Evolutionary conservation across 2,113 vertebrate genomes (phyloP).

Genomic region (Ceyx margarethae): DNA sequence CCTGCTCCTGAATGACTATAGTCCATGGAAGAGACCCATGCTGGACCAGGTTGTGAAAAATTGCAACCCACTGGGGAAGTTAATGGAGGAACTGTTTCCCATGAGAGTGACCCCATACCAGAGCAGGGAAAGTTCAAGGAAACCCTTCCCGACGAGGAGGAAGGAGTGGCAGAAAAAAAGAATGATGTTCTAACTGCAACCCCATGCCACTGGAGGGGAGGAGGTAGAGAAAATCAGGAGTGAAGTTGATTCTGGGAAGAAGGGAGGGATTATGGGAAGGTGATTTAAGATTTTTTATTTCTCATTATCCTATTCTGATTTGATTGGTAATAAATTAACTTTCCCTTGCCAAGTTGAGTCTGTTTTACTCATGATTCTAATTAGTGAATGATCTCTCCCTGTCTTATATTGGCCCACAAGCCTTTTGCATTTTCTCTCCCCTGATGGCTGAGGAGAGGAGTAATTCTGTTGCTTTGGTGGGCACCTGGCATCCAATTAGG

Average conservation of each 20-base stretch:
- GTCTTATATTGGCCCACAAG: not conserved
- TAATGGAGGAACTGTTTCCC: not conserved
- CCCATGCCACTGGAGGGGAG: not conserved
- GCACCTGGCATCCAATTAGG: not conserved
- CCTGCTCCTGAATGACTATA: not conserved
- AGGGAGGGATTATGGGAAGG: not conserved
- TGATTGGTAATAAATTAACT: not conserved
- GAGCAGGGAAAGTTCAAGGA: not conserved
- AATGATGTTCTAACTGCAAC: not conserved
- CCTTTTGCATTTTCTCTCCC: not conserved
- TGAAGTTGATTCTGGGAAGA: not conserved
- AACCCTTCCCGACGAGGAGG: too few relatives aligned
- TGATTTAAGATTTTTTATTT: not conserved
- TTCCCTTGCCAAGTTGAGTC: not conserved
- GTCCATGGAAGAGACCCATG: too few relatives aligned
- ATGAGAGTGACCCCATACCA: not conserved
- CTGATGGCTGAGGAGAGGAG: not conserved
- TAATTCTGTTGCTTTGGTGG: not conserved
- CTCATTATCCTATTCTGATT: not conserved
- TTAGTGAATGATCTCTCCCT: not conserved
- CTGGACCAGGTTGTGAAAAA: not conserved
- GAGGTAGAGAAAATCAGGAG: not conserved
- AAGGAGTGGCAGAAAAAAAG: rapidly evolving
- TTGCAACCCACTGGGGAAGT: not conserved
- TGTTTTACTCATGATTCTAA: rapidly evolving